Evolutionary conservation across 2,888 invertebrate species (phyloP), one percentile per base, ranked within the genome.

Genomic region (Rapana venosa): DNA sequence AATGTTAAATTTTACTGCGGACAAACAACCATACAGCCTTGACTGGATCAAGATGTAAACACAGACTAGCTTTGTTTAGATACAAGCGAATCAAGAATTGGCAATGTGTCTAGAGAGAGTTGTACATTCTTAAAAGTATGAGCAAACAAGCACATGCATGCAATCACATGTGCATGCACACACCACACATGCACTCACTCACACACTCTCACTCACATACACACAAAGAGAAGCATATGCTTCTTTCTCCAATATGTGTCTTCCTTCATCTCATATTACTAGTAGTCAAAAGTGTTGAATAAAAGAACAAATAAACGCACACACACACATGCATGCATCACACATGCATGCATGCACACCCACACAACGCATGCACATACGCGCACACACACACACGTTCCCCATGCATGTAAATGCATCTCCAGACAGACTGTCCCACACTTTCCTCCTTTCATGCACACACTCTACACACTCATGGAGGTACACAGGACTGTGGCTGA

Each of bases 401-500:
- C 47, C 2, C 2, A 47, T 47, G 47, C 8, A 47, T 47, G 47
- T 47, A 47, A 47, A 47, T 2, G 47, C 47, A 47, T 47, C 81
- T 22, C 22, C 81, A 47, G 26, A 47, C 8, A 26, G 6, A 36
- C 0, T 22, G 26, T 20, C 15, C 20, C 26, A 13, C 13, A 26
- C 26, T 47, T 20, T 5, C 81, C 36, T 22, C 32, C 77, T 4
- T 15, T 32, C 36, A 36, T 36, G 47, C 30, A 47, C 26, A 5
- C 47, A 83, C 47, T 17, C 35, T 35, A 26, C 35, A 61, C 26
- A 26, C n/a, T 84, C 36, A 77, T 26, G 79, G 61, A 26, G 90
- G 87, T 56, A 88, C 70, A 87, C 90, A 89, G 26, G 91, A 90
- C 77, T 87, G 84, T 30, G 94, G 92, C 61, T 92, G 92, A 90